These are phyloP conservation scores for Drosophila pachea DNA, from an alignment of 1,140 invertebrate species.

Conservation along the genomic window DNA sequence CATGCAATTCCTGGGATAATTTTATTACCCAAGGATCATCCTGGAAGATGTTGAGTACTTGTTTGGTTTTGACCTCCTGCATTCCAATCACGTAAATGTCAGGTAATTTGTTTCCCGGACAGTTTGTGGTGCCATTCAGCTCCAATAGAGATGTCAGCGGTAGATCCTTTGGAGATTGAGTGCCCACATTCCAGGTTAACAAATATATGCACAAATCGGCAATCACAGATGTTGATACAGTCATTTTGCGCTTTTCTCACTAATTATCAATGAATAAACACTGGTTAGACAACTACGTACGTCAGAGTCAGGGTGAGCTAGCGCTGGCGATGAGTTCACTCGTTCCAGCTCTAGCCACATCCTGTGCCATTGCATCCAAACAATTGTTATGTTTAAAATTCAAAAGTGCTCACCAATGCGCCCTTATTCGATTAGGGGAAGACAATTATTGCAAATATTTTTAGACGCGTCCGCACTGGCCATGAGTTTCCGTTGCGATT, in stretches of 20 bases:
- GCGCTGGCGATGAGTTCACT: slow-evolving; percentile 3
- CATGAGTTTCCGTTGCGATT: slow-evolving; percentile 5
- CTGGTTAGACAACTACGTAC: slow-evolving; percentile 39
- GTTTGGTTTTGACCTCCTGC: slow-evolving; percentile 90
- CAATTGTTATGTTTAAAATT: background rate
- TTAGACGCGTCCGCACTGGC: slow-evolving; percentile 10
- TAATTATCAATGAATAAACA: slow-evolving; percentile 59
- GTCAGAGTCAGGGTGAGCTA: slow-evolving; percentile 32
- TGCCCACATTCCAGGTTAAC: slow-evolving; percentile 92
- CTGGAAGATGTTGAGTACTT: slow-evolving; percentile 88
- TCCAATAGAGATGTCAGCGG: slow-evolving; percentile 85
- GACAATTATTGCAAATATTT: slow-evolving; percentile 19
- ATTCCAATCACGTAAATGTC: slow-evolving; percentile 92
- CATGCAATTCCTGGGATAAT: slow-evolving; percentile 80
- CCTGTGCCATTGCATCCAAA: slow-evolving; percentile 11
- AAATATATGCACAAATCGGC: slow-evolving; percentile 83
- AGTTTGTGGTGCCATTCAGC: slow-evolving; percentile 81
- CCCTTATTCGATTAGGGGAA: slow-evolving; percentile 20
- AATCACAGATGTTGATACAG: slow-evolving; percentile 49
- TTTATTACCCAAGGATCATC: slow-evolving; percentile 90
- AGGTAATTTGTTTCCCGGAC: slow-evolving; percentile 82
- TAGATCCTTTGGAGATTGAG: slow-evolving; percentile 83
- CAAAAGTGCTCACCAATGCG: background rate
- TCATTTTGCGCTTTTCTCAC: slow-evolving; percentile 31
- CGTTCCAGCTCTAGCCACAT: slow-evolving; percentile 5